phyloP scores from a whole-genome alignment of 2,113 vertebrate genomes.

The Saguinus imperator region DNA sequence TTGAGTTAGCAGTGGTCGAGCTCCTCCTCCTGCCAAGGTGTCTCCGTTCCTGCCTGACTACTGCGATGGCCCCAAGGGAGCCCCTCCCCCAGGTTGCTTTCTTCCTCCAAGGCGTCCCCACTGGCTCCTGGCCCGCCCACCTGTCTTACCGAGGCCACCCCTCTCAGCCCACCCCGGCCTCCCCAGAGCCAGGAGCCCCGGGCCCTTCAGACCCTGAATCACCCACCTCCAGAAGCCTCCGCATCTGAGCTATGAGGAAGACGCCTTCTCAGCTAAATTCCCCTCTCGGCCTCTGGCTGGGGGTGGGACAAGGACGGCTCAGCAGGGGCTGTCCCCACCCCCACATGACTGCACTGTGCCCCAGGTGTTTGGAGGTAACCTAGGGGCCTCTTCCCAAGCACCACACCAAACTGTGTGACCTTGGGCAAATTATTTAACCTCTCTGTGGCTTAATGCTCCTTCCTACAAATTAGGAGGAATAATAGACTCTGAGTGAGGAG shows the following conservation, averaged over 20 bases:
- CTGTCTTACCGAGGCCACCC: neutral
- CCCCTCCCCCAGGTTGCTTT: neutral
- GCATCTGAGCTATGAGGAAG: neutral
- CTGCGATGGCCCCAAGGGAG: rapidly evolving
- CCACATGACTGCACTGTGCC: neutral
- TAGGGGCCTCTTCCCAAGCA: neutral
- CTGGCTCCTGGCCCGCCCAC: neutral
- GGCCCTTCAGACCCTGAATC: neutral
- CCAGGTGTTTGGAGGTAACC: neutral
- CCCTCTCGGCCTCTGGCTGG: neutral
- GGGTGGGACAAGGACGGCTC: neutral
- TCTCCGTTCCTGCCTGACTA: neutral
- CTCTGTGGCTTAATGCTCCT: neutral
- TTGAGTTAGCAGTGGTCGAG: rapidly evolving
- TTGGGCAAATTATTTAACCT: neutral
- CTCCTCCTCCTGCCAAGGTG: too few relatives aligned
- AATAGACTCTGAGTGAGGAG: neutral
- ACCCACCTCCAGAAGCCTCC: neutral
- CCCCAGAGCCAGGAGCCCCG: neutral
- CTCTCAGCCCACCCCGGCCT: neutral
- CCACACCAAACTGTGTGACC: neutral
- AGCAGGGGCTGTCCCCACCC: neutral
- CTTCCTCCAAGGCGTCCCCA: too few relatives aligned
- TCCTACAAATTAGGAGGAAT: neutral
- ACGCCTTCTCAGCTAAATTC: neutral